Evolutionary conservation across 2,113 vertebrate species (phyloP).

Genomic region (Anas platyrhynchos): DNA sequence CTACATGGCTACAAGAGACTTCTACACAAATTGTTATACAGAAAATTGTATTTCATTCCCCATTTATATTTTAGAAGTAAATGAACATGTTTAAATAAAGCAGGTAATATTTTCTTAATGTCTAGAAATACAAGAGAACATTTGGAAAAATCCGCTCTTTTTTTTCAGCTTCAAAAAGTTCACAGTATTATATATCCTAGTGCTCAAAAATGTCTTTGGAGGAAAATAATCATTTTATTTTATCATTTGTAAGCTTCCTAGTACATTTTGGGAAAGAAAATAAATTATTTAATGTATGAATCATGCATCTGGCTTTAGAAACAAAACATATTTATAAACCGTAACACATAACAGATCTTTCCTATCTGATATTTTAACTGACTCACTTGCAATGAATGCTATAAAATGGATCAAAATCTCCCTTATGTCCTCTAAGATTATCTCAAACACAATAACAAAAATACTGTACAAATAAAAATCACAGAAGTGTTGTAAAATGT

Average conservation of each 20-base stretch:
- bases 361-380: conserved; percentile 54
- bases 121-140: not conserved
- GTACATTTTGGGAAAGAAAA: conserved; percentile 25
- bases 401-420: conserved; percentile 51
- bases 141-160: not conserved
- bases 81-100: not conserved
- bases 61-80: not conserved
- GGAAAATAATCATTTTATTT: conserved; percentile 7
- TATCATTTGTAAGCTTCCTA: conserved; percentile 13
- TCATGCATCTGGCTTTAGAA: conserved; percentile 46
- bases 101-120: not conserved
- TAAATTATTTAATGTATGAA: conserved; percentile 13
- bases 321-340: conserved; percentile 24
- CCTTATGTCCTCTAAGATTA: conserved; percentile 30
- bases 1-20: not conserved
- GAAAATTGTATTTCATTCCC: not conserved
- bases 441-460: not conserved
- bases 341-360: conserved; percentile 33
- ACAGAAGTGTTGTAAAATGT: not conserved
- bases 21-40: not conserved
- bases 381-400: conserved; percentile 37
- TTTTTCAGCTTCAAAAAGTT: not conserved
- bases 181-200: not conserved
- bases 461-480: not conserved
- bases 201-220: conserved; percentile 4